phyloP scores from a whole-genome alignment of 2,113 vertebrate genomes.

The Artemisiospiza belli region DNA sequence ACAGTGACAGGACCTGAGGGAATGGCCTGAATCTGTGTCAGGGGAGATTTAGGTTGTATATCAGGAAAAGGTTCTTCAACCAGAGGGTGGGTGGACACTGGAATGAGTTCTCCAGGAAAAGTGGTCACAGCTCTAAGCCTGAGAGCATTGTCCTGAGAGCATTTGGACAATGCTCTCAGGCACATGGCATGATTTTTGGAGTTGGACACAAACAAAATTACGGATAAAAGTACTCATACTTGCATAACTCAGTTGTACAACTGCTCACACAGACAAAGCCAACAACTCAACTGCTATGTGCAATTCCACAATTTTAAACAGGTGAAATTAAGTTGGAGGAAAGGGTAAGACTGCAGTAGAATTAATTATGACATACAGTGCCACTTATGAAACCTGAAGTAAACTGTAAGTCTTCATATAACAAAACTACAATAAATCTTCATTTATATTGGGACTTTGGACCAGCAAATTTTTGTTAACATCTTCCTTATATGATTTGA shows the following conservation, averaged over 20 bases:
- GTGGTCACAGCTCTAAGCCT: background rate
- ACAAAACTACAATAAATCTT: background rate
- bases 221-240: background rate
- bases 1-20: accelerated
- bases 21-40: background rate
- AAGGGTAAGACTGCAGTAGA: background rate
- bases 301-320: background rate
- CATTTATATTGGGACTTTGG: background rate
- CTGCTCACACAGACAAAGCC: background rate
- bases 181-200: background rate
- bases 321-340: background rate
- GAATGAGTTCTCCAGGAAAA: background rate
- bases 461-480: background rate
- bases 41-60: background rate
- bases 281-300: background rate
- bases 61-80: background rate
- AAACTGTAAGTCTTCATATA: background rate
- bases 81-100: accelerated
- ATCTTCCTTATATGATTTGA: background rate
- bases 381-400: background rate
- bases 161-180: background rate
- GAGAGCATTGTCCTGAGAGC: too few species aligned
- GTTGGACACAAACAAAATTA: background rate
- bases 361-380: background rate
- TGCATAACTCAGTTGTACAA: background rate